Conservation (phyloP, 1,140 invertebrate genomes). For the Hydropsyche tenuis region DNA sequence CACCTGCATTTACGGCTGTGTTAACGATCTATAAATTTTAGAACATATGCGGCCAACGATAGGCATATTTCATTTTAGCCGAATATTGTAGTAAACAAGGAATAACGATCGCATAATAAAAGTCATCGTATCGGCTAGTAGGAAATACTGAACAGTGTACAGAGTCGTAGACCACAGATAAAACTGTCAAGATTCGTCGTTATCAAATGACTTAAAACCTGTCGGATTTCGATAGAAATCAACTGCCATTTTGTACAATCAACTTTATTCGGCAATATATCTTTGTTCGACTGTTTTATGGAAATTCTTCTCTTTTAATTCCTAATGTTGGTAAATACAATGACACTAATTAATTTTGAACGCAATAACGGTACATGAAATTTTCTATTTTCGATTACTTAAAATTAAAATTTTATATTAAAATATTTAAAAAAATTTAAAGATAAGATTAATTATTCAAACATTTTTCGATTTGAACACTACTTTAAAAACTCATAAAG, state of each 20-base stretch:
- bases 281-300: no score
- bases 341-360: background rate
- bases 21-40: no score
- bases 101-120: conserved; percentile 20
- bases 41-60: background rate
- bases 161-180: background rate
- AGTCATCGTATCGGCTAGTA: background rate
- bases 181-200: conserved; percentile 5
- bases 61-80: background rate
- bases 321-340: no score
- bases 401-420: background rate
- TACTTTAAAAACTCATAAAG: no score
- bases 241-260: background rate
- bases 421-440: background rate
- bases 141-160: no score
- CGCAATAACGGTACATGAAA: no score
- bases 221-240: background rate
- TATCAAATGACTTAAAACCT: background rate
- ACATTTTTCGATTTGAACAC: no score
- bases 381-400: background rate
- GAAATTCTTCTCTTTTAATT: no score
- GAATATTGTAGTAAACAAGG: background rate
- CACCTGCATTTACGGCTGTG: no score
- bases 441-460: background rate
- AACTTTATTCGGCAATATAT: background rate